Evolutionary conservation across 2,113 vertebrate genomes (phyloP).

Genomic region (Tor tambroides): DNA sequence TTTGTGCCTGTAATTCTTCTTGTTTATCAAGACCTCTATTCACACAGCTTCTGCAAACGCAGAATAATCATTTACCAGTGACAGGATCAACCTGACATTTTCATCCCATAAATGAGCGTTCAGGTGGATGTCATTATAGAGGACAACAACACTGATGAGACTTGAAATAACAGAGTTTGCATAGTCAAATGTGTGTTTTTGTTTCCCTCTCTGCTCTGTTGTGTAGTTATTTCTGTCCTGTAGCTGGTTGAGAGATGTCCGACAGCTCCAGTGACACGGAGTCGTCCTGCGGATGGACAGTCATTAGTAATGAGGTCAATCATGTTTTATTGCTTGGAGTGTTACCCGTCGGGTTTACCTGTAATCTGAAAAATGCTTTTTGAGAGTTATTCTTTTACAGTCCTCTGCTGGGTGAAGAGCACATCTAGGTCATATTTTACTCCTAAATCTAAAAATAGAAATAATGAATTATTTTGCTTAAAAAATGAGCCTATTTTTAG

Average conservation of each 20-base stretch:
- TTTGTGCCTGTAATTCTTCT: not conserved
- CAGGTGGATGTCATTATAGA: not conserved
- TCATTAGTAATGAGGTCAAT: constrained; percentile 92
- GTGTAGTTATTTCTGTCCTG: not conserved
- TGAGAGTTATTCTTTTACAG: not conserved
- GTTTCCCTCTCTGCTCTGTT: not conserved
- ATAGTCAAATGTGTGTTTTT: not conserved
- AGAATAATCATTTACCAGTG: constrained; percentile 7
- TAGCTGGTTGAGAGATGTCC: constrained; percentile 82
- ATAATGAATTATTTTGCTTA: not conserved
- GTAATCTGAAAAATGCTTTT: not conserved
- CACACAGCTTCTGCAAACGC: not conserved
- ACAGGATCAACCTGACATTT: constrained; percentile 23
- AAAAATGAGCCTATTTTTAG: not conserved
- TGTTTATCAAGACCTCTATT: not conserved
- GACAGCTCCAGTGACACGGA: constrained; percentile 93
- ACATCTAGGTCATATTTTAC: not conserved
- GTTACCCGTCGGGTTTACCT: not conserved
- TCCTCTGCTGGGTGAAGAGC: not conserved
- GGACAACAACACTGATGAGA: not conserved
- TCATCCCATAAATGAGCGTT: not conserved
- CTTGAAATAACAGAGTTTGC: not conserved
- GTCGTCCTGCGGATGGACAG: constrained; percentile 96
- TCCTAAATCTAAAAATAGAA: not conserved
- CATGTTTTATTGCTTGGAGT: not conserved